phyloP scores from a whole-genome alignment of 2,888 invertebrate genomes.

The Nebria salina region DNA sequence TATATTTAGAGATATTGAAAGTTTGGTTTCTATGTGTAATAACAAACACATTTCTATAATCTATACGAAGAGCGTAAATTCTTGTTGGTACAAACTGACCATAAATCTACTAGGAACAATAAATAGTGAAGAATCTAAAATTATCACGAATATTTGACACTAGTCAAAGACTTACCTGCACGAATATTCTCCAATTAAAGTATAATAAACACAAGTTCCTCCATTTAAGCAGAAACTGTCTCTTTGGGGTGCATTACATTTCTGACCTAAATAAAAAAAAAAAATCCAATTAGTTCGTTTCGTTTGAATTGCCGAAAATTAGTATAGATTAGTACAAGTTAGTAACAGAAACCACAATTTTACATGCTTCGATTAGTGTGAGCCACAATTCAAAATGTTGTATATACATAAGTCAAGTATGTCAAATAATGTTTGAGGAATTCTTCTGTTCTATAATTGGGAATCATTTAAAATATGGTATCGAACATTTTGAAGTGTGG shows the following conservation, averaged over 20 bases:
- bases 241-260: slow-evolving; percentile 72
- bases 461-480: too few species aligned
- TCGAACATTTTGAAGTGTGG: neutral
- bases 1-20: too few species aligned
- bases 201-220: slow-evolving; percentile 85
- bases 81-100: too few species aligned
- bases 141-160: too few species aligned
- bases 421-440: too few species aligned
- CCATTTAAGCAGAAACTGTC: slow-evolving; percentile 86
- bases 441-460: too few species aligned
- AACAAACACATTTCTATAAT: too few species aligned
- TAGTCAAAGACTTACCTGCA: slow-evolving; percentile 78
- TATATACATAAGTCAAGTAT: too few species aligned
- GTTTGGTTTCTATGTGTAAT: too few species aligned
- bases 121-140: too few species aligned
- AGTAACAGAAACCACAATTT: neutral
- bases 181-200: slow-evolving; percentile 80
- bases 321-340: neutral
- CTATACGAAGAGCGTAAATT: too few species aligned
- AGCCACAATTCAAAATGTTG: neutral
- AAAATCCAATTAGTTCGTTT: slow-evolving; percentile 60
- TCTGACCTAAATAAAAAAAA: slow-evolving; percentile 71
- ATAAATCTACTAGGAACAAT: too few species aligned
- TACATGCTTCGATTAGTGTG: neutral
- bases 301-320: neutral